These are phyloP conservation scores for Phalacrocorax carbo DNA, from an alignment of 2,113 vertebrate species.

Conservation along the genomic window DNA sequence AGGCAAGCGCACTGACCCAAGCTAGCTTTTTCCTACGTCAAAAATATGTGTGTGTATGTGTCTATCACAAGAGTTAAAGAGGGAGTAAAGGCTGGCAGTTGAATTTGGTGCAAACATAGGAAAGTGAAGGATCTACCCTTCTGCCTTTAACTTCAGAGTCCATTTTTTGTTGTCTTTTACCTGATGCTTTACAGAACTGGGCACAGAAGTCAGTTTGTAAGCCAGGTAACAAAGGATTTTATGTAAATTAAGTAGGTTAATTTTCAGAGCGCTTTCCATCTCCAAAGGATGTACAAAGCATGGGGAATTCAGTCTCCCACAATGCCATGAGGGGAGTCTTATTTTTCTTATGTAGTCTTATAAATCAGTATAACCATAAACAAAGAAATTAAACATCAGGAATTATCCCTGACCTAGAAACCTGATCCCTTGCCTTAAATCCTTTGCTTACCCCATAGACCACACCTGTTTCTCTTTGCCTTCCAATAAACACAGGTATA, in stretches of 20 bases:
- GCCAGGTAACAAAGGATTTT: background rate
- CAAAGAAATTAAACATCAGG: background rate
- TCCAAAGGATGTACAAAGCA: background rate
- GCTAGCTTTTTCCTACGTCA: background rate
- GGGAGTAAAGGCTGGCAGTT: background rate
- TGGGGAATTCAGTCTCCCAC: background rate
- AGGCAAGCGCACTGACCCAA: background rate
- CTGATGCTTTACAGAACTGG: background rate
- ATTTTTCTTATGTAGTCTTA: background rate
- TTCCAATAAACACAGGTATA: background rate
- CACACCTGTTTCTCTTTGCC: conserved; percentile 14
- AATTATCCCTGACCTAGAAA: conserved; percentile 3
- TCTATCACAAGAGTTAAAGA: background rate
- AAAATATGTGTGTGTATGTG: background rate
- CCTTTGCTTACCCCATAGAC: background rate
- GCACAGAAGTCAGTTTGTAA: background rate
- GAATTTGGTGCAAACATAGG: background rate
- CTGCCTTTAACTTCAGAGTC: background rate
- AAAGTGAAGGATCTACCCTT: background rate
- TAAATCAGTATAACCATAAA: conserved; percentile 1
- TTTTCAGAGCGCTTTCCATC: background rate
- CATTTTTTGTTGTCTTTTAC: background rate
- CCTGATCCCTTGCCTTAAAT: background rate
- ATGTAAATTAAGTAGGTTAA: background rate
- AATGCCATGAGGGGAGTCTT: background rate